phyloP scores from a whole-genome alignment of 2,797 vertebrate species.

The Cheirogaleus major region DNA sequence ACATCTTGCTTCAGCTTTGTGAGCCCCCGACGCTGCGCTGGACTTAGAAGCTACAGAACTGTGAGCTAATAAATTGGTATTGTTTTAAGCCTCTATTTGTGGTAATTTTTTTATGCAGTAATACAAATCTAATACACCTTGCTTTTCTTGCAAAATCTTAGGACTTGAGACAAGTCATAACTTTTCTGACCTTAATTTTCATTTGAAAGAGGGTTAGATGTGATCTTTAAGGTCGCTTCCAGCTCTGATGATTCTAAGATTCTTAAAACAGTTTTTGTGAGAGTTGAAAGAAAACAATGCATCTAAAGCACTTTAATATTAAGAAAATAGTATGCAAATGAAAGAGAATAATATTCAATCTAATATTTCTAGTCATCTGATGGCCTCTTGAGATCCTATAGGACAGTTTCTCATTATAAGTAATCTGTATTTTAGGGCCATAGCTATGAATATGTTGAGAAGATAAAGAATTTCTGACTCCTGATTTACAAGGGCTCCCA shows the following conservation, averaged over 20 bases:
- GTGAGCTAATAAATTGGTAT: background rate
- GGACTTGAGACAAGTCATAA: background rate
- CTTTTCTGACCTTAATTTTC: slow-evolving; percentile 23
- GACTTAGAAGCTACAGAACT: background rate
- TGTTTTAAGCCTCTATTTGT: background rate
- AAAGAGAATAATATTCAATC: background rate
- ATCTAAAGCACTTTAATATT: background rate
- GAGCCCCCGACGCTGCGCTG: background rate
- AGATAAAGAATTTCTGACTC: background rate
- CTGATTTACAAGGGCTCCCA: background rate
- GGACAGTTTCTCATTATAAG: background rate
- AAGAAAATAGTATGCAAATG: background rate
- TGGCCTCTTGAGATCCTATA: background rate
- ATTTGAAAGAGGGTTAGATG: background rate
- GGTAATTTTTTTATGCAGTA: background rate
- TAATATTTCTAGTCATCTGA: background rate
- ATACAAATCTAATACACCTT: background rate
- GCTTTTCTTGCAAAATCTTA: background rate
- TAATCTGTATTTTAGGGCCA: background rate
- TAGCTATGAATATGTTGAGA: background rate
- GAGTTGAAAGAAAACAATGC: background rate
- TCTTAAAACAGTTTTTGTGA: background rate
- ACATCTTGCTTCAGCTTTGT: no score
- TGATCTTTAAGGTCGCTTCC: background rate
- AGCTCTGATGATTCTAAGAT: background rate